Evolutionary conservation across 64 coral and sea anemone species (phyloP).

Genomic region (Exaiptasia diaphana): DNA sequence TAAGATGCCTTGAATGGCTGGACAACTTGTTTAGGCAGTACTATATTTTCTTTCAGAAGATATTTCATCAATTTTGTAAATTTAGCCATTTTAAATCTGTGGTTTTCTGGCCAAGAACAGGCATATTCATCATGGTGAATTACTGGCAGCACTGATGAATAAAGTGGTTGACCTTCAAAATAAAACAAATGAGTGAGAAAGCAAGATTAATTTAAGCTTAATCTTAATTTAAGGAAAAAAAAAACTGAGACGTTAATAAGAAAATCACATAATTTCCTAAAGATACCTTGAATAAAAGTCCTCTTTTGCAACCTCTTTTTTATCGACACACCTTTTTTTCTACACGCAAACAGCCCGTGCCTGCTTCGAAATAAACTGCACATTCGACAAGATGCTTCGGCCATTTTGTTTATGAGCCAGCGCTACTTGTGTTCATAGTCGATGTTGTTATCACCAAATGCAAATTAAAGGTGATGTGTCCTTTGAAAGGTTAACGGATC

Average conservation of each 20-base stretch:
- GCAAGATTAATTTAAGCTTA: too few relatives aligned
- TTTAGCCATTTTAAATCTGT: slow-evolving; percentile 67
- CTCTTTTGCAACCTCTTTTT: too few relatives aligned
- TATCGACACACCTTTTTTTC: too few relatives aligned
- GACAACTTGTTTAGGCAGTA: slow-evolving; percentile 10
- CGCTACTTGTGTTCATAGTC: background rate
- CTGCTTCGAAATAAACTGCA: background rate
- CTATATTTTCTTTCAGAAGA: slow-evolving; percentile 42
- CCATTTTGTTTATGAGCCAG: slow-evolving; percentile 29
- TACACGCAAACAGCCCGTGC: background rate
- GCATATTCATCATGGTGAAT: slow-evolving; percentile 46
- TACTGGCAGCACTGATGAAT: slow-evolving; percentile 30
- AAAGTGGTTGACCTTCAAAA: slow-evolving; percentile 7
- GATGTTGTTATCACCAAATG: background rate
- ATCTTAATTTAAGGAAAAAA: too few relatives aligned
- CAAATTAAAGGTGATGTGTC: slow-evolving; percentile 23
- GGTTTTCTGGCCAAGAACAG: slow-evolving; percentile 41
- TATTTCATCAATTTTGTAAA: slow-evolving; percentile 57
- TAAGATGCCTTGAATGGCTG: slow-evolving; percentile 19
- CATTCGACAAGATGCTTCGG: background rate
- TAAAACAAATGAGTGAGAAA: background rate
- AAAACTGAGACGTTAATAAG: too few relatives aligned
- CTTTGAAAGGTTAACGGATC: too few relatives aligned
- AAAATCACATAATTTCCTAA: too few relatives aligned
- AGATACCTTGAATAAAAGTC: too few relatives aligned